phyloP scores from a whole-genome alignment of 2,888 invertebrate species.

The Trichacis sp. region DNA sequence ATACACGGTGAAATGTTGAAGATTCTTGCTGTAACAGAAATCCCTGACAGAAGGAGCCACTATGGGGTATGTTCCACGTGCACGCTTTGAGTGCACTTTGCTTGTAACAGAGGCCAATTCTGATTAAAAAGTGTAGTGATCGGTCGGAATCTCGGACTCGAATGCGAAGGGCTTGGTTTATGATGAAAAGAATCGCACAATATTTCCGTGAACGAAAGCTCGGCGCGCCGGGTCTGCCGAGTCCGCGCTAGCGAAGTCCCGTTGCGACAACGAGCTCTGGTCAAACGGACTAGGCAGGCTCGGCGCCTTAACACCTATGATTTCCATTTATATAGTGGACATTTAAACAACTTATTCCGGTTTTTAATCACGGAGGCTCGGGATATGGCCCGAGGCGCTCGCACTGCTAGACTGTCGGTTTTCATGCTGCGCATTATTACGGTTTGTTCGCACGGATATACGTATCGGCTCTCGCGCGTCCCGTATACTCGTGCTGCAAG shows the following conservation, averaged over 20 bases:
- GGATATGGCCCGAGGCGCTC: constrained; percentile 67
- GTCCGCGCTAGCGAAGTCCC: too few relatives aligned
- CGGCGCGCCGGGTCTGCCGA: constrained; percentile 55
- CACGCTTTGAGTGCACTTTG: too few relatives aligned
- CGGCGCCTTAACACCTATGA: constrained; percentile 65
- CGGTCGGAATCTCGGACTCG: constrained; percentile 63
- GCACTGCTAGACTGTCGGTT: constrained; percentile 70
- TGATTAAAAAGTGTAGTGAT: too few relatives aligned
- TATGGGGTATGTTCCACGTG: too few relatives aligned
- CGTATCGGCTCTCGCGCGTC: constrained; percentile 51
- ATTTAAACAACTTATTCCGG: constrained; percentile 70
- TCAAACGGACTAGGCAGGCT: too few relatives aligned
- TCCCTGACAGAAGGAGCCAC: constrained; percentile 69
- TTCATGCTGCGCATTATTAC: constrained; percentile 68
- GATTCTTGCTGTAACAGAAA: constrained; percentile 68
- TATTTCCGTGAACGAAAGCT: constrained; percentile 60
- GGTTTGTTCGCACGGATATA: constrained; percentile 62
- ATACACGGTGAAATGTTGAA: constrained; percentile 65
- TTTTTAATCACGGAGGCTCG: constrained; percentile 70
- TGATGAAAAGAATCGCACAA: constrained; percentile 58
- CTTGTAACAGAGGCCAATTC: too few relatives aligned
- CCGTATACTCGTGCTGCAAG: constrained; percentile 64
- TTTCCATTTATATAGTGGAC: constrained; percentile 68
- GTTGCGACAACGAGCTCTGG: too few relatives aligned
- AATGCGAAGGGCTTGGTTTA: constrained; percentile 56